Base-by-base conservation (phyloP, 2,113 vertebrate genomes). In the Pyxicephalus adspersus region DNA sequence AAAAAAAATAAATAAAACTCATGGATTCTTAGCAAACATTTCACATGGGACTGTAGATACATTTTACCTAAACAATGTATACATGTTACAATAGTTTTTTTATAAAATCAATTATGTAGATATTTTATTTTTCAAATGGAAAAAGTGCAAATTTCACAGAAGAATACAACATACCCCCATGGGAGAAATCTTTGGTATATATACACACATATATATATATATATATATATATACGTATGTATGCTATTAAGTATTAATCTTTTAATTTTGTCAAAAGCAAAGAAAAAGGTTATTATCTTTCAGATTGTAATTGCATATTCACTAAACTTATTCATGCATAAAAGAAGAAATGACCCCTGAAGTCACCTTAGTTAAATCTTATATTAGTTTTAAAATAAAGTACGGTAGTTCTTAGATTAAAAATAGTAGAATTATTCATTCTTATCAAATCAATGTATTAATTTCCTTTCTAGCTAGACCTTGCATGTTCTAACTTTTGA, bases 241-340 rank as follows among this genome's bases (percentile, higher is more conserved):
- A 81, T 61, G 73, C 51, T 60, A 83, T 86, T 38, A 2, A 71
- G 63, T 83, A 67, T 76, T 76, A 51, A 76, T 63, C 31, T 64
- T 61, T 76, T 76, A 61, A 63, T 76, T 63, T 76, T 26, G 58
- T 38, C 5, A 51, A 51, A 64, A 61, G 31, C 52, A 28, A 63
- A 63, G 58, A 28, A 76, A 70, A 63, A n/a, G 34, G 19, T 76
- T 75, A 61, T 63, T 76, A 64, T 76, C 73, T 76, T 63, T 51
- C 38, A 51, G 63, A 76, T 51, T 76, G 34, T 51, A 76, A 63
- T 76, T 63, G 45, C 34, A 63, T 23, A 28, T 25, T 76, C 34
- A 50, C 22, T 76, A 13, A 22, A 28, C 23, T 51, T 63, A 45
- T 17, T 76, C 57, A 61, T 76, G 73, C 58, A 74, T 60, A 38